Conservation (phyloP, 2,888 invertebrate species). For the Epistrophella euchroma region DNA sequence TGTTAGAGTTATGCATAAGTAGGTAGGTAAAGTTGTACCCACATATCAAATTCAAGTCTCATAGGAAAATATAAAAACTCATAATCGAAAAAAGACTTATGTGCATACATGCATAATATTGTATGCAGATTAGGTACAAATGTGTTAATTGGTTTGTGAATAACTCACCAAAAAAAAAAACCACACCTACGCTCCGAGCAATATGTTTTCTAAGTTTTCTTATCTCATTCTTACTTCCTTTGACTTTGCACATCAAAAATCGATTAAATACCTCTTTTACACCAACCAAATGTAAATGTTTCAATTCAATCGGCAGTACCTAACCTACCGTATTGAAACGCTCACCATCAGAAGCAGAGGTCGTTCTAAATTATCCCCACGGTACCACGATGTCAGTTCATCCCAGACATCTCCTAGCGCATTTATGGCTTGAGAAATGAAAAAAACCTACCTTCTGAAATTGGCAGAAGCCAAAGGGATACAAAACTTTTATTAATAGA, state of each 20-base stretch:
- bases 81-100: neutral
- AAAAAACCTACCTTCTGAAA: neutral
- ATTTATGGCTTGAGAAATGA: constrained; percentile 65
- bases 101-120: too few relatives aligned
- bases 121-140: too few relatives aligned
- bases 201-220: constrained; percentile 37
- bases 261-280: constrained; percentile 69
- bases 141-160: neutral
- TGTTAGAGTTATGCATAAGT: neutral
- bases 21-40: neutral
- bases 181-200: neutral
- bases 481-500: constrained; percentile 42
- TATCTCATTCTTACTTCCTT: constrained; percentile 60
- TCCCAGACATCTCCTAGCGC: constrained; percentile 41
- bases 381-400: constrained; percentile 35
- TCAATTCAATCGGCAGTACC: neutral
- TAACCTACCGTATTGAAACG: neutral
- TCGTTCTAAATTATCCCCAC: neutral
- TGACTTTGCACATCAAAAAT: constrained; percentile 74
- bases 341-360: neutral
- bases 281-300: constrained; percentile 7
- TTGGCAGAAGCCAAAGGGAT: constrained; percentile 14
- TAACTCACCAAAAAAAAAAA: neutral
- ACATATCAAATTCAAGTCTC: constrained; percentile 18
- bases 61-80: constrained; percentile 1